Evolutionary conservation across 2,888 invertebrate species (phyloP), one percentile per base, ranked within the genome.

Genomic region (Pollenia angustigena): DNA sequence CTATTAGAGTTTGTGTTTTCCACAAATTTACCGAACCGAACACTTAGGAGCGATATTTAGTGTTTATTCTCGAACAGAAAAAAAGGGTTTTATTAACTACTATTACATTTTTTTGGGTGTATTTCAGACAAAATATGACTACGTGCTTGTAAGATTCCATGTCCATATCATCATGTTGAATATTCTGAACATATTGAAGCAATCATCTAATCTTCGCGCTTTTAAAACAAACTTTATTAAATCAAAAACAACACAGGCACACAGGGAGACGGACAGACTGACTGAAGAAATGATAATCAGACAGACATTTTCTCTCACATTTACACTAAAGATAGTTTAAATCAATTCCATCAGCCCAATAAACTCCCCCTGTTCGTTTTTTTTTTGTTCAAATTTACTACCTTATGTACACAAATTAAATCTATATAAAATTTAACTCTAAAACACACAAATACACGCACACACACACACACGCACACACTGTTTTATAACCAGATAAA

Each of bases 171-270:
- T 58, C 32, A 14, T 52, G n/a, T 81, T 85, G 84, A 83, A 87
- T 85, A 88, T 88, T 87, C 75, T n/a, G 85, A 92, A 91, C 92
- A 93, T 93, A 93, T 93, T 92, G 93, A 91, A 89, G 92, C 93
- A 93, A 93, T 93, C 93, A 93, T 90, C 92, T 93, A 93, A 93
- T 93, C 92, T 92, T 92, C 92, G 92, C 93, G 93, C 92, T 92
- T 91, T 89, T 89, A 64, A 81, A 85, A 74, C 60, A 81, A 79
- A 81, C 52, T 58, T 78, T 54, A 85, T 85, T 82, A 75, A 82
- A 81, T 79, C 81, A 82, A 76, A 48, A n/a, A 48, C 81, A 66
- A 68, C 7, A 72, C 50, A 42, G 12, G 23, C 44, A 60, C 11
- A 74, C 52, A 46, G 44, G 1, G 10, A 58, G 32, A 48, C 12